Percentiles rank a stretch among this genome's conserved stretches.
Evolutionary conservation across 2,113 vertebrate genomes (phyloP).

Genomic region (Dascyllus trimaculatus): DNA sequence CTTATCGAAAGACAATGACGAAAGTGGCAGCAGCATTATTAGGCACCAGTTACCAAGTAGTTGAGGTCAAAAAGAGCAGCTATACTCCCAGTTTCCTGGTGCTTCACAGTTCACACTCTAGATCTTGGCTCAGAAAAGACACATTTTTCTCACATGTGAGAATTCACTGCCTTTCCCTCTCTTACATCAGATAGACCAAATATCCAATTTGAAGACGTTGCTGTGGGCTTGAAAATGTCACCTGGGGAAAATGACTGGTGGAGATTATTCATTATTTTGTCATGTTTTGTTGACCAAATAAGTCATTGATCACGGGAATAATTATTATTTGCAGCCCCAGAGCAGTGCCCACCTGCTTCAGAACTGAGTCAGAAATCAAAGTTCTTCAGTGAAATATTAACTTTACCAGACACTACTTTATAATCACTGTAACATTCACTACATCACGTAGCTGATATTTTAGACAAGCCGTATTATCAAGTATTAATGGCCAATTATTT

Average conservation of each 20-base stretch:
- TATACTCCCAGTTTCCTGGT: neutral
- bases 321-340: neutral
- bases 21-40: no score
- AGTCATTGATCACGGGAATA: neutral
- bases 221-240: conserved; percentile 11
- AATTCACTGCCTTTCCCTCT: neutral
- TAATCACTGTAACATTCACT: no score
- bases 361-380: no score
- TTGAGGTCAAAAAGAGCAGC: neutral
- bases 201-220: neutral
- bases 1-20: no score
- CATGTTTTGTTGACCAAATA: conserved; percentile 8
- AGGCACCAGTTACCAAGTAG: neutral
- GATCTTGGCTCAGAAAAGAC: no score
- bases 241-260: neutral
- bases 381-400: no score
- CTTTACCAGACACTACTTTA: no score
- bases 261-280: conserved; percentile 5
- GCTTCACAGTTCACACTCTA: neutral
- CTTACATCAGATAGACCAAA: neutral
- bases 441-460: no score
- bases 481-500: no score
- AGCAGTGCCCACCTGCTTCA: no score
- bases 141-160: no score
- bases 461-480: no score